Evolutionary conservation across 1,140 invertebrate species (phyloP), one percentile per base, ranked within the genome.

Genomic region (Euwallacea similis): DNA sequence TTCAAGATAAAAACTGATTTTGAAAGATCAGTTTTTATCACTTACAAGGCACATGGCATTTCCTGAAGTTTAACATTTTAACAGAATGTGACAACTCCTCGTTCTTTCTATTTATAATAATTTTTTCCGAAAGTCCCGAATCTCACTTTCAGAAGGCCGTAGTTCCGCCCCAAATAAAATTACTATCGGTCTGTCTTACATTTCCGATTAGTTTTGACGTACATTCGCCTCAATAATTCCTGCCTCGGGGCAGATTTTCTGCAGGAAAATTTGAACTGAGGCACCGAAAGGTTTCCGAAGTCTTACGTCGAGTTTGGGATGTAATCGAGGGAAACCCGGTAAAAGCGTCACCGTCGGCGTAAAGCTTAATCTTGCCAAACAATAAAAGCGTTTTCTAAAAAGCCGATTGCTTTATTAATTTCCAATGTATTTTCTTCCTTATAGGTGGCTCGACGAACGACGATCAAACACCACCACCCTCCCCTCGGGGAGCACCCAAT

Each of bases 371-470:
- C 59, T 65, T 54, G 13, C 46, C 58, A 59, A 76, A 74, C 75
- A 76, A 76, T 76, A 74, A 73, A 76, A 76, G 68, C 66, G 61
- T 42, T 47, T 42, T 16, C 15, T 69, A 69, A 69, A 53, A 67
- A 66, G 43, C 64, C n/a, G 64, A 16, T 66, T 66, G 55, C 50
- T 65, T 65, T 65, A 56, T 54, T 54, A 11, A 58, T 6, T 58
- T 61, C 8, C 42, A 42, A 58, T 2, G 11, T 55, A 9, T 8
- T 33, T 42, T 61, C 11, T 71, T 63, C 63, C 21, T 87, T 88
- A 60, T 86, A 91, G 89, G 89, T 78, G 88, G 88, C 73, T 90
- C 88, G 46, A 89, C 87, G 33, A 87, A 87, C 77, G 87, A 88
- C 62, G 87, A 89, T 63, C 85, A 84, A 74, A 86, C 88, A 76